Base-by-base conservation (phyloP, 2,888 invertebrate genomes). In the Eustalomyia histrio region DNA sequence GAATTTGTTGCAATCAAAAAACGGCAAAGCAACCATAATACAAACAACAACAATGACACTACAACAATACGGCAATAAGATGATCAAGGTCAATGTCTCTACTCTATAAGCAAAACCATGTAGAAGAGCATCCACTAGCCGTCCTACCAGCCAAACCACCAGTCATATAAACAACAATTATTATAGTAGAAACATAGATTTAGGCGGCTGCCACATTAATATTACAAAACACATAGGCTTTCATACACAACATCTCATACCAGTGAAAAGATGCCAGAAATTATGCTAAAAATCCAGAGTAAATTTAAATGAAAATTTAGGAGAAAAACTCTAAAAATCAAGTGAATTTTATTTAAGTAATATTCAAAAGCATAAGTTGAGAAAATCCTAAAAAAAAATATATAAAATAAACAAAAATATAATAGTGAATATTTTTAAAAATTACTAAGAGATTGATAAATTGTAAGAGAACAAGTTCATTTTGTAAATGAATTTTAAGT, bases 51-150 rank as follows among this genome's bases (percentile, higher is more conserved):
- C 64, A 75, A 67, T 53, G 68, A 39, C 69, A 58, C 58, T 47
- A 7, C 21, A 68, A 69, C 47, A 43, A 50, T 60, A 43, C 43
- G 17, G 61, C 68, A 63, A 68, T 67, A 47, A 63, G 24, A 72
- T 64, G 78, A 79, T 82, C 83, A 83, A 83, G 83, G 83, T 83
- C 83, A 83, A 83, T 82, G 83, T 82, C 80, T 82, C 64, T 64
- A 53, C 55, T 75, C 6, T 33, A 50, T 50, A 73, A 29, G 72
- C 12, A 61, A 47, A 57, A 63, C 53, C 21, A 55, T 12, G 17
- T 39, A 4, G 35, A 35, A 53, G 17, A 47, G 43, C n/a, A 29
- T 29, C 64, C 73, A 72, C 76, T 63, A 63, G 72, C 43, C 60
- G 53, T 72, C 33, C 72, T 73, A 73, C 21, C 43, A 64, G 55